Percentiles rank a stretch among this genome's conserved stretches.
These are phyloP conservation scores for Drosophila meridiana DNA, from an alignment of 2,888 invertebrate species.

Conservation along the genomic window DNA sequence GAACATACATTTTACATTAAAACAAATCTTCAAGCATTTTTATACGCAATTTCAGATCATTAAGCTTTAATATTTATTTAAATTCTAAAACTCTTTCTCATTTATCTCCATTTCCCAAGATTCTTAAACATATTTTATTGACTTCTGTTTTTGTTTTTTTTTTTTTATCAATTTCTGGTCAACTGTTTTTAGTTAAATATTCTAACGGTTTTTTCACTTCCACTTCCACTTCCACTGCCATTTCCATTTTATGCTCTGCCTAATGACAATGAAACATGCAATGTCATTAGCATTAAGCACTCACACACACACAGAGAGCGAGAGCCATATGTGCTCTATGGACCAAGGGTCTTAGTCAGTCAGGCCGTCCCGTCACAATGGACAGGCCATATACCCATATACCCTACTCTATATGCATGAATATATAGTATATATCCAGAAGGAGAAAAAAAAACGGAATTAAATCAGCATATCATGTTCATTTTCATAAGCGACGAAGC, in stretches of 20 bases:
- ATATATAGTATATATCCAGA: constrained; percentile 1
- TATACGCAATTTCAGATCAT: not conserved
- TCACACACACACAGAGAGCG: constrained; percentile 14
- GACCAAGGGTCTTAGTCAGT: constrained; percentile 39
- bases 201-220: constrained; percentile 44
- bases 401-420: not conserved
- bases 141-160: not conserved
- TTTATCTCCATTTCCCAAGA: not conserved
- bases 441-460: constrained; percentile 31
- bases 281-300: constrained; percentile 59
- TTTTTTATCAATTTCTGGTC: not conserved
- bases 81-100: not conserved
- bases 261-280: constrained; percentile 67
- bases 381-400: constrained; percentile 9
- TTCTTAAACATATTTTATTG: not conserved
- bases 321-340: constrained; percentile 49
- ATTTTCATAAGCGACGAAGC: constrained; percentile 75
- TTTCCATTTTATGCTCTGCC: constrained; percentile 6
- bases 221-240: not conserved
- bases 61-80: not conserved
- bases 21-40: not conserved
- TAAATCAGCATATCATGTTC: constrained; percentile 78
- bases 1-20: no score
- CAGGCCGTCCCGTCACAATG: constrained; percentile 39
- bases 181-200: constrained; percentile 11